Conservation (phyloP, 2,113 vertebrate species). For the Petromus typicus region DNA sequence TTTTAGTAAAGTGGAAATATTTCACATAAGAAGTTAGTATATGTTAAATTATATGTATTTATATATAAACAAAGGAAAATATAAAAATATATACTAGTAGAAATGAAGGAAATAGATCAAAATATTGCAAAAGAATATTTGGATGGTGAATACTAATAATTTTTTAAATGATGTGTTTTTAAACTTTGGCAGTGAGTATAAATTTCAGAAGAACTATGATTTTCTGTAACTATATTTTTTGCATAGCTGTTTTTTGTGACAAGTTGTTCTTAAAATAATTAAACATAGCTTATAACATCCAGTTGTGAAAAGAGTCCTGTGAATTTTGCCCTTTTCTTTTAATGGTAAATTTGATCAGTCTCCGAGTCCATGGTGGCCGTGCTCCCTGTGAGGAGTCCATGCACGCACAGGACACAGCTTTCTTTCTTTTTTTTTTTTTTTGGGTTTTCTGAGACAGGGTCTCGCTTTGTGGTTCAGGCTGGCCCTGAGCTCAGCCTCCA, state of each 20-base stretch:
- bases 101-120: constrained; percentile 9
- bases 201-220: not conserved
- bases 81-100: not conserved
- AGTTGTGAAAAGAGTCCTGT: not conserved
- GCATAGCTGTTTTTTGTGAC: not conserved
- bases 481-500: too few relatives aligned
- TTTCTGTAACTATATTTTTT: not conserved
- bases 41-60: not conserved
- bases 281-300: not conserved
- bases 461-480: too few relatives aligned
- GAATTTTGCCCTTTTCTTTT: not conserved
- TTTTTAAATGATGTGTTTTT: not conserved
- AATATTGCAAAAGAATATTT: constrained; percentile 56
- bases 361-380: too few relatives aligned
- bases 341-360: too few relatives aligned
- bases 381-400: too few relatives aligned
- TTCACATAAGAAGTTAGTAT: constrained; percentile 40
- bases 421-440: too few relatives aligned
- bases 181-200: not conserved
- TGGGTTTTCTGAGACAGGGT: too few relatives aligned
- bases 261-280: constrained; percentile 8
- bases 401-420: too few relatives aligned
- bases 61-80: not conserved
- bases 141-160: not conserved
- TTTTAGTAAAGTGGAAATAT: constrained; percentile 27